A percentile compares a stretch with the other conserved stretches of the same genome.
These are phyloP conservation scores for Alethe diademata DNA, from an alignment of 2,113 vertebrate species.

Conservation along the genomic window DNA sequence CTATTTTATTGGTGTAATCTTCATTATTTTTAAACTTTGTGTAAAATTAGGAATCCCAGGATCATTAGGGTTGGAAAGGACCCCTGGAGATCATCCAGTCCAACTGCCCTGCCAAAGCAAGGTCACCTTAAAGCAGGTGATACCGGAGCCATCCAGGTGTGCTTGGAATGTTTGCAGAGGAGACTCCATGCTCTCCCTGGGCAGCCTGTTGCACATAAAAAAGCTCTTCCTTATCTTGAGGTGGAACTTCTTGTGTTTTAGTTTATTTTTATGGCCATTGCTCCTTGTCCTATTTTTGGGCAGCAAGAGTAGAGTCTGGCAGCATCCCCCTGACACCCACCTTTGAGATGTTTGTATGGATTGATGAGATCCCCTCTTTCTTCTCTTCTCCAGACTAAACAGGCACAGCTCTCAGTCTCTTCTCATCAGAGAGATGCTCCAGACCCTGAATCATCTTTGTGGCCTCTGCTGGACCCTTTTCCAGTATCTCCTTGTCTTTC, in stretches of 20 bases:
- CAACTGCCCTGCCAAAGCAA: not conserved
- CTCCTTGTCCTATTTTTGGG: not conserved
- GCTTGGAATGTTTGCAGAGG: not conserved
- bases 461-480: not conserved
- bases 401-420: fast-evolving
- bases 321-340: not conserved
- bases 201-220: not conserved
- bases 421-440: not conserved
- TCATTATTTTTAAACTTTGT: not conserved
- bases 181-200: not conserved
- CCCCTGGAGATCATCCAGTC: not conserved
- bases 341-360: not conserved
- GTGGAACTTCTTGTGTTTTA: not conserved
- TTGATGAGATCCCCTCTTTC: not conserved
- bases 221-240: not conserved
- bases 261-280: not conserved
- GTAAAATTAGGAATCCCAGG: not conserved
- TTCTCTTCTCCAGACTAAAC: not conserved
- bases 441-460: not conserved
- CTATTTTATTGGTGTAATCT: not conserved
- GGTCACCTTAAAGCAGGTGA: not conserved
- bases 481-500: not conserved
- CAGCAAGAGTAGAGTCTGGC: not conserved
- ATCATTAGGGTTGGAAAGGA: not conserved
- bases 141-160: not conserved